Conservation (phyloP, 2,888 invertebrate species). For the Leucoma salicis region DNA sequence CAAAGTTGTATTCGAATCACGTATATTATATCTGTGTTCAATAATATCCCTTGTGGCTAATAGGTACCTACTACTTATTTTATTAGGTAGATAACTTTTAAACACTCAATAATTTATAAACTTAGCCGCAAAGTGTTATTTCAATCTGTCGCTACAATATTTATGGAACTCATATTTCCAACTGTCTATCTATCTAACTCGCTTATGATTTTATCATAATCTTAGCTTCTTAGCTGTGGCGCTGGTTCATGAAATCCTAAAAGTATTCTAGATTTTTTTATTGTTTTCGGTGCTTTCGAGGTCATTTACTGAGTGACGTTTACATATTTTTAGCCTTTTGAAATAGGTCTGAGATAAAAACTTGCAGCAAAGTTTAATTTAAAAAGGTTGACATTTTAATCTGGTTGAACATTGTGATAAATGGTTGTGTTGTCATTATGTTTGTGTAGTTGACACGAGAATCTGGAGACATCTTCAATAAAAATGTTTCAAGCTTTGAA, state of each 20-base stretch:
- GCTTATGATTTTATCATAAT: slow-evolving; percentile 27
- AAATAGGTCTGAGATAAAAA: slow-evolving; percentile 16
- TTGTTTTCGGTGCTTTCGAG: slow-evolving; percentile 18
- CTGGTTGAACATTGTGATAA: slow-evolving; percentile 16
- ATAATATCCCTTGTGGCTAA: too few species aligned
- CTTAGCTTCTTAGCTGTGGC: slow-evolving; percentile 14
- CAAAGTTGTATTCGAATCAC: too few species aligned
- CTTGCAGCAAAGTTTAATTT: slow-evolving; percentile 17
- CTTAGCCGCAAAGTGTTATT: too few species aligned
- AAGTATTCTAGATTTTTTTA: slow-evolving; percentile 22
- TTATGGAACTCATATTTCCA: slow-evolving; percentile 23
- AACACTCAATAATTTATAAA: too few species aligned
- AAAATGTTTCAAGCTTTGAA: too few species aligned
- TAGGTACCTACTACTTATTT: too few species aligned
- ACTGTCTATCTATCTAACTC: slow-evolving; percentile 25
- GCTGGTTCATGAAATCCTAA: slow-evolving; percentile 30
- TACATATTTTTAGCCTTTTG: slow-evolving; percentile 10
- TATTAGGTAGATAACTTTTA: too few species aligned
- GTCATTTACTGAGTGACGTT: slow-evolving; percentile 15
- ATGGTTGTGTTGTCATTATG: slow-evolving; percentile 16
- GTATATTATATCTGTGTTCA: too few species aligned
- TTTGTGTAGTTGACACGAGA: slow-evolving; percentile 5
- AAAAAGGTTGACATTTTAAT: slow-evolving; percentile 22
- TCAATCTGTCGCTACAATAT: too few species aligned
- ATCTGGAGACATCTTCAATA: neutral